Conservation (phyloP, 2,888 invertebrate species). For the Aphodius sticticus region DNA sequence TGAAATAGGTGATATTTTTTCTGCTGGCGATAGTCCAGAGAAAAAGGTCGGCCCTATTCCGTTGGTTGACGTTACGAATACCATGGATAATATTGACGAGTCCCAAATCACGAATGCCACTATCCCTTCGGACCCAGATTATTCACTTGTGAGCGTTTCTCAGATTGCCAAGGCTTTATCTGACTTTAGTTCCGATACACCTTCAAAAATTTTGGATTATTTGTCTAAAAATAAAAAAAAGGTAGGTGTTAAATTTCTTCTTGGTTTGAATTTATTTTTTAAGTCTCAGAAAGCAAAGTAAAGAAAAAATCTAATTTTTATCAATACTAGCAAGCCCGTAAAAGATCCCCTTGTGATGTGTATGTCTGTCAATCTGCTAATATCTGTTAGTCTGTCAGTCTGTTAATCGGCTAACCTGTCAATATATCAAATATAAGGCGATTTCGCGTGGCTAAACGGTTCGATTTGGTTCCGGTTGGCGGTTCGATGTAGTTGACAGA, state of each 20-base stretch:
- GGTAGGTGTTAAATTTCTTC: neutral
- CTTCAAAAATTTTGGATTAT: slow-evolving; percentile 35
- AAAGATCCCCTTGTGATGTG: too few relatives aligned
- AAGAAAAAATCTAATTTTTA: neutral
- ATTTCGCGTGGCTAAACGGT: too few relatives aligned
- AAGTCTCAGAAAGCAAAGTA: neutral
- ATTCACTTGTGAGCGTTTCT: slow-evolving; percentile 33
- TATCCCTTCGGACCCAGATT: slow-evolving; percentile 13
- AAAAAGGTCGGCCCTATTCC: slow-evolving; percentile 48
- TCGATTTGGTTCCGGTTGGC: too few relatives aligned
- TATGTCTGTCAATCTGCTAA: too few relatives aligned
- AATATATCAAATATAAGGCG: too few relatives aligned
- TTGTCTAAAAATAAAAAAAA: slow-evolving; percentile 28
- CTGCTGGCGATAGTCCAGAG: slow-evolving; percentile 46
- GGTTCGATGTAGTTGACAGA: too few relatives aligned
- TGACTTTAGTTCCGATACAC: slow-evolving; percentile 31
- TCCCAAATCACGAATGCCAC: slow-evolving; percentile 16
- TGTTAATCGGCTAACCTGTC: too few relatives aligned
- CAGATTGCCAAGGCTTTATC: slow-evolving; percentile 36
- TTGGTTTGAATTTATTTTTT: neutral
- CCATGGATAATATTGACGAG: slow-evolving; percentile 22
- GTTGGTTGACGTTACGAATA: slow-evolving; percentile 46
- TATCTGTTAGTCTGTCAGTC: too few relatives aligned
- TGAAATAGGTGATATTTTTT: slow-evolving; percentile 51
- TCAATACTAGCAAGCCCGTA: neutral